These are phyloP conservation scores for Puntigrus tetrazona DNA, from an alignment of 2,113 vertebrate species.

Conservation along the genomic window DNA sequence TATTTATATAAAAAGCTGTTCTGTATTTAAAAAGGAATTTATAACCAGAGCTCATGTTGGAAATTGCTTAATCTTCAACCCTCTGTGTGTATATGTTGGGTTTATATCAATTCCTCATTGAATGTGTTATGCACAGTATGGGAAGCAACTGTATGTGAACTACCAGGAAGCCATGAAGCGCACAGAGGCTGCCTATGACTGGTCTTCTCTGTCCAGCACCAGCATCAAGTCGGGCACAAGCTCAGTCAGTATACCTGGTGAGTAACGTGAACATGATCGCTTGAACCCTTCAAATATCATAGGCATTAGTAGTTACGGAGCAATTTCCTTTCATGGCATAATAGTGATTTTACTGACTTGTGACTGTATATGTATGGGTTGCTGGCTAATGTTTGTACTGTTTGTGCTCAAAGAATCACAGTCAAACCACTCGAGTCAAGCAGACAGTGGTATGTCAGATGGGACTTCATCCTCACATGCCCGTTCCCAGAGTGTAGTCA, in stretches of 20 bases:
- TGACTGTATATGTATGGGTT: not conserved
- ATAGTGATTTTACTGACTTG: slow-evolving; percentile 5
- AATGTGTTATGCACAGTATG: slow-evolving; percentile 79
- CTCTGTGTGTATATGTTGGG: too few relatives aligned
- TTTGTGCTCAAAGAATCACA: slow-evolving; percentile 83
- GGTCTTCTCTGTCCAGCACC: slow-evolving; percentile 94
- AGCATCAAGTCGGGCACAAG: slow-evolving; percentile 97
- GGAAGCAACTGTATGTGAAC: slow-evolving; percentile 91
- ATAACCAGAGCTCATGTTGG: not conserved
- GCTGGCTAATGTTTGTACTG: not conserved
- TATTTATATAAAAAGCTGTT: not conserved
- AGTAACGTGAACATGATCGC: slow-evolving; percentile 32
- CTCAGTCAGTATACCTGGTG: slow-evolving; percentile 92
- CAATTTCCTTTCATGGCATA: not conserved
- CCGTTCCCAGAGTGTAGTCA: slow-evolving; percentile 95
- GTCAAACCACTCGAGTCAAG: slow-evolving; percentile 93
- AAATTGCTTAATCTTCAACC: not conserved
- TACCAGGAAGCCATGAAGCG: slow-evolving; percentile 97
- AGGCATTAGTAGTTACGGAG: not conserved
- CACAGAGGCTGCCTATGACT: slow-evolving; percentile 92
- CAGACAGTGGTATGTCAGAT: slow-evolving; percentile 91
- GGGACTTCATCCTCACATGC: slow-evolving; percentile 84
- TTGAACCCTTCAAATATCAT: not conserved
- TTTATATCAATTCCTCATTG: not conserved
- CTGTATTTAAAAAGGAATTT: not conserved